phyloP scores from a whole-genome alignment of 2,888 invertebrate species.

The Himalopsyche kuldschensis region DNA sequence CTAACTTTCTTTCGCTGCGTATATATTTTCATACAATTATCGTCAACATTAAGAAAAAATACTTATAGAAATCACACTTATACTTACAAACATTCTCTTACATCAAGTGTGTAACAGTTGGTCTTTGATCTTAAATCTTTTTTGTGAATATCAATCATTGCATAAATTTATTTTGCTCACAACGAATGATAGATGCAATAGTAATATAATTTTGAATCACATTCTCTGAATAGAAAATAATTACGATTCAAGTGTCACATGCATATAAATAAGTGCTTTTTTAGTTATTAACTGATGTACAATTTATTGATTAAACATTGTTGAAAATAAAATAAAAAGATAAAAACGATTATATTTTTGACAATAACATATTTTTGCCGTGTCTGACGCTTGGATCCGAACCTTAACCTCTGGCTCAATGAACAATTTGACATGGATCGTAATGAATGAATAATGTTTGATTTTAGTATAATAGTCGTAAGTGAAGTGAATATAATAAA shows the following conservation, averaged over 20 bases:
- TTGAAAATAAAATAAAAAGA: neutral
- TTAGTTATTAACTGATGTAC: neutral
- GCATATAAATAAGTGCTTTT: neutral
- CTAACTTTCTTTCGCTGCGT: no score
- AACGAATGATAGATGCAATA: neutral
- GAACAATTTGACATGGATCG: neutral
- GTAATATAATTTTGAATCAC: neutral
- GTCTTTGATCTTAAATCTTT: no score
- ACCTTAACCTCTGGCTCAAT: neutral
- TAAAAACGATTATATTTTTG: neutral
- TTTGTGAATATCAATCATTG: neutral
- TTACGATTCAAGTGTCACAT: neutral
- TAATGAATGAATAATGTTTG: neutral
- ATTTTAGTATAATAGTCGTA: neutral
- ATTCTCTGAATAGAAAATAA: neutral
- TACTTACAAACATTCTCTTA: no score
- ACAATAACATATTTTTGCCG: neutral
- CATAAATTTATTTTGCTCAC: neutral
- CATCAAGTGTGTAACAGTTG: no score
- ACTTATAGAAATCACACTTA: no score
- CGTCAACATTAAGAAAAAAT: no score
- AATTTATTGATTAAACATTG: neutral
- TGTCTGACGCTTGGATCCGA: neutral
- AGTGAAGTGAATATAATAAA: neutral
- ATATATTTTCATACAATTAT: no score